Evolutionary conservation across 2,888 invertebrate genomes (phyloP).

Genomic region (Nipponacmea schrenckii): DNA sequence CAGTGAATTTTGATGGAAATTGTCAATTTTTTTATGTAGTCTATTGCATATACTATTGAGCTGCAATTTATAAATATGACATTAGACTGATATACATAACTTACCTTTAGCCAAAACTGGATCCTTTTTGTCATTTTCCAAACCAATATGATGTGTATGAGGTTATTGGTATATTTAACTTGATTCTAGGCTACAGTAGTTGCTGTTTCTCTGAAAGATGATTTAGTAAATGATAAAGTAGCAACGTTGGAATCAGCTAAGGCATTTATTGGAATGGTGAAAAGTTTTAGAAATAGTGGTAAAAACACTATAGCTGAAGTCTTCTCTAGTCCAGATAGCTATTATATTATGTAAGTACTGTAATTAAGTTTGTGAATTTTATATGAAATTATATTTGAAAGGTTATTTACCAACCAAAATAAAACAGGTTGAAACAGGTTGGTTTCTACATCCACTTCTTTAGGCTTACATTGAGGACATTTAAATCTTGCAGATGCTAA

Average conservation of each 20-base stretch:
- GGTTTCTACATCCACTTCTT: no score
- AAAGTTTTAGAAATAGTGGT: slow-evolving; percentile 73
- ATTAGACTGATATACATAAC: neutral
- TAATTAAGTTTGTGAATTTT: neutral
- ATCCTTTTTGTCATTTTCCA: no score
- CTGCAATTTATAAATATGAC: neutral
- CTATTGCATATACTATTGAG: neutral
- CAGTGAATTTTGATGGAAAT: no score
- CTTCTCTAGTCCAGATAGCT: slow-evolving; percentile 73
- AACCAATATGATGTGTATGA: no score
- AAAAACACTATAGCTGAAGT: slow-evolving; percentile 74
- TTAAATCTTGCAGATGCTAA: no score
- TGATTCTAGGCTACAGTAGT: slow-evolving; percentile 42
- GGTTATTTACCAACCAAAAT: no score
- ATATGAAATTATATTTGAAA: no score
- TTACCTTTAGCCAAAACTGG: neutral
- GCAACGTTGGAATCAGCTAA: slow-evolving; percentile 76
- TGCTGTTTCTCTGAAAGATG: slow-evolving; percentile 66
- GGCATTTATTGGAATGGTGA: slow-evolving; percentile 75
- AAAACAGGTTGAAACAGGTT: no score
- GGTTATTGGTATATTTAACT: no score
- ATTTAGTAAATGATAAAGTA: slow-evolving; percentile 72
- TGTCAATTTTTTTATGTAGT: neutral
- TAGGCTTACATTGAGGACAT: no score
- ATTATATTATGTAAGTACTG: slow-evolving; percentile 69